Evolutionary conservation across 2,888 invertebrate species (phyloP).

Genomic region (Euproctis similis): DNA sequence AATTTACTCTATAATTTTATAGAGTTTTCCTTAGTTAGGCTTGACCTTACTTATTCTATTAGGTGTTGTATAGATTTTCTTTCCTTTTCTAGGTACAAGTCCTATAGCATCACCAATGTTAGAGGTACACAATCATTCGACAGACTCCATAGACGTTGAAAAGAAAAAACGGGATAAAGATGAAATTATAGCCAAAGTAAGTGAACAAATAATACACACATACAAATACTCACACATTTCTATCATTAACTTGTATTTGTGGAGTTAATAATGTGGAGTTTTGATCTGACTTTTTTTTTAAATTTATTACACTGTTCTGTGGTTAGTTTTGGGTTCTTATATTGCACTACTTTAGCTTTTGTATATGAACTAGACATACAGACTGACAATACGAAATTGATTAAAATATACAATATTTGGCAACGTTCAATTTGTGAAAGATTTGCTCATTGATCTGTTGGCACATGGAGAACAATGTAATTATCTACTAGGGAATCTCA

Average conservation of each 20-base stretch:
- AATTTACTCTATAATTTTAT: no score
- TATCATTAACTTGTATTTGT: constrained; percentile 38
- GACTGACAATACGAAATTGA: no score
- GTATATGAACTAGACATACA: no score
- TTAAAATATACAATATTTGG: no score
- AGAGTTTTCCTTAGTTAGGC: no score
- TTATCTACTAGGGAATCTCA: no score
- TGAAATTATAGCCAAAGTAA: constrained; percentile 73
- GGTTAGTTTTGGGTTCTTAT: constrained; percentile 47
- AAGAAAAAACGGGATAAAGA: constrained; percentile 79
- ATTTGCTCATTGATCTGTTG: no score
- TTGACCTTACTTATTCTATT: no score
- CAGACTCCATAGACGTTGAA: constrained; percentile 82
- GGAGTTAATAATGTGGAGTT: constrained; percentile 47
- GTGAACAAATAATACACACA: constrained; percentile 18
- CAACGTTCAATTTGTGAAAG: no score
- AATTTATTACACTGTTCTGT: constrained; percentile 25
- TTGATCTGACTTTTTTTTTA: constrained; percentile 45
- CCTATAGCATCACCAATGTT: constrained; percentile 83
- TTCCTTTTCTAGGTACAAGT: constrained; percentile 76
- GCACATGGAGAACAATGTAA: no score
- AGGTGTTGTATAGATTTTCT: no score
- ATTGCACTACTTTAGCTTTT: no score
- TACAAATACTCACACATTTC: constrained; percentile 34
- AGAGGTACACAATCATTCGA: constrained; percentile 85